Evolutionary conservation across 2,113 vertebrate genomes (phyloP), one percentile per base, ranked within the genome.

Genomic region (Falco punctatus): DNA sequence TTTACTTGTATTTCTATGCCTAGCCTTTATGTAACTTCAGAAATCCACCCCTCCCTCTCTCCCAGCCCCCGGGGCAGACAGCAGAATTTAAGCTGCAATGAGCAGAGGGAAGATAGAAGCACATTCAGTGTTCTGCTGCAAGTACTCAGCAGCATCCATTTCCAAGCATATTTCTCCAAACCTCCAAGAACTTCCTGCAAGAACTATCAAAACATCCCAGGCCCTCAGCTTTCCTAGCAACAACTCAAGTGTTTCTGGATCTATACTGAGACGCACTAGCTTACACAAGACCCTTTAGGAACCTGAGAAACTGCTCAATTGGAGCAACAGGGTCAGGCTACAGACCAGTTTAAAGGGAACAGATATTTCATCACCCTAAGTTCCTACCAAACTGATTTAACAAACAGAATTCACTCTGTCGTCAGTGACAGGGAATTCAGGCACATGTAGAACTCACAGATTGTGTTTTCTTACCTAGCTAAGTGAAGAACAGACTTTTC

Each of bases 401-500:
- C 28, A 59, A 95, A 78, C 21, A 70, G 10, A 86, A 89, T 61
- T 86, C 17, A 54, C 38, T 54, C 9, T n/a, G 12, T 33, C 11
- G 32, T 59, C 70, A 69, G 32, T 49, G 42, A 70, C 38, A 85
- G 30, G 51, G 32, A 51, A 79, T 40, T n/a, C 40, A 85, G 27
- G 30, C 78, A 75, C 1, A 1, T 24, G 48, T 8, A 71, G 21
- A 75, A 38, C 14, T 75, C 23, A 15, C 4, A 57, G 7, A 21
- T 9, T 23, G 16, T 52, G 13, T 78, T 78, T 94, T 62, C n/a
- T 98, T 98, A 99, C 99, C 98, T 98, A 96, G 99, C 99, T 70
- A 99, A 97, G 72, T 99, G 98, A 40, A 98, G 97, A 78, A 99
- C 95, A 5, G 99, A 98, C 81, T 98, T 97, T 3, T 95, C 97